phyloP scores from a whole-genome alignment of 2,113 vertebrate genomes.

The Pristiophorus japonicus region DNA sequence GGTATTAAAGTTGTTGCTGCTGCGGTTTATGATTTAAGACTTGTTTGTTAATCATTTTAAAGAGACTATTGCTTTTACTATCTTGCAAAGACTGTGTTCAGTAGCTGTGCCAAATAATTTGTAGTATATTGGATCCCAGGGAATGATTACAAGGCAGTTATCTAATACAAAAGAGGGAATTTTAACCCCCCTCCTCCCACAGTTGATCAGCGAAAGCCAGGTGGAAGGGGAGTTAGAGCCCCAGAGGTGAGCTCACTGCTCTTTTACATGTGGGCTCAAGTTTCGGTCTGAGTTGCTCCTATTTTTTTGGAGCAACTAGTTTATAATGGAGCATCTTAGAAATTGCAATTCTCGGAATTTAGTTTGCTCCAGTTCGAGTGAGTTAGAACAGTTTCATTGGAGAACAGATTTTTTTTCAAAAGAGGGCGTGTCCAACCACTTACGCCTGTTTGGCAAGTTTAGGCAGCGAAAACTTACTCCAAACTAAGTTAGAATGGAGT shows the following conservation, averaged over 20 bases:
- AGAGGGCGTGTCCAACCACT: too few species aligned
- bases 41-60: constrained; percentile 13
- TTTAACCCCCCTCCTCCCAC: neutral
- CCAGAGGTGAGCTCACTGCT: neutral
- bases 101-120: neutral
- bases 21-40: neutral
- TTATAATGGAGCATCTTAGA: too few species aligned
- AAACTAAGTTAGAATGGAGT: too few species aligned
- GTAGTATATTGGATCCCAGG: neutral
- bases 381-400: too few species aligned
- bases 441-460: too few species aligned
- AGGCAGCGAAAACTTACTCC: too few species aligned
- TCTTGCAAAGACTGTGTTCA: neutral
- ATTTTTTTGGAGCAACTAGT: too few species aligned
- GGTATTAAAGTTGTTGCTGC: neutral
- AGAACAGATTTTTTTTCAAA: too few species aligned
- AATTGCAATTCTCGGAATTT: too few species aligned
- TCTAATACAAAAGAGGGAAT: neutral
- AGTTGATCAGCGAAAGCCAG: neutral
- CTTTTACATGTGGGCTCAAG: too few species aligned
- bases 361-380: too few species aligned
- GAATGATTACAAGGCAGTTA: neutral
- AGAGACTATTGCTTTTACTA: constrained; percentile 16
- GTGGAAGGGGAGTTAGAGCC: neutral
- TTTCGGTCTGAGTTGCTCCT: too few species aligned